These are phyloP conservation scores for Brachionichthys hirsutus DNA, from an alignment of 2,113 vertebrate species.

Conservation along the genomic window DNA sequence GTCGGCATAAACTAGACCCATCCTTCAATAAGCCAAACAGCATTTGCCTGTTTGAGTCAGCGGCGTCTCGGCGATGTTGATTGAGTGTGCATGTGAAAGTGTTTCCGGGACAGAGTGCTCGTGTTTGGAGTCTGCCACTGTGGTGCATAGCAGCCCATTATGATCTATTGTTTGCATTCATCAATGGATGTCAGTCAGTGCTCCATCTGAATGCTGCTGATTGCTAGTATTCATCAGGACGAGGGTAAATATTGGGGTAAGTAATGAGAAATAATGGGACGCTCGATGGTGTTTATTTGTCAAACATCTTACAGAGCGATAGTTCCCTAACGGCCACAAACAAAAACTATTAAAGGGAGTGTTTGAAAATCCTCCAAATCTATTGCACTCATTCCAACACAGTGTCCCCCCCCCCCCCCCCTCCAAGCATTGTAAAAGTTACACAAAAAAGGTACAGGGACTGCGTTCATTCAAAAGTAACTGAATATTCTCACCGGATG, in stretches of 20 bases:
- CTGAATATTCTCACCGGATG: slow-evolving; percentile 9
- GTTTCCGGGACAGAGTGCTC: slow-evolving; percentile 34
- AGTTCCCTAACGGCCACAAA: slow-evolving; percentile 39
- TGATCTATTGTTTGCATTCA: slow-evolving; percentile 65
- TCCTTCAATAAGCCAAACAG: slow-evolving; percentile 30
- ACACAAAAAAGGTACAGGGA: too few species aligned
- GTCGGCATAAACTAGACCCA: slow-evolving; percentile 20
- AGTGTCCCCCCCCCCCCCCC: too few species aligned
- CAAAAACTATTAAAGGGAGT: slow-evolving; percentile 28
- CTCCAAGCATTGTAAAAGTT: too few species aligned
- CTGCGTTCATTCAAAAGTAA: not conserved
- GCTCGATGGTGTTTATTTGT: slow-evolving; percentile 47
- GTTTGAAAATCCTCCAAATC: slow-evolving; percentile 18
- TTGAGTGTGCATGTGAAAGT: slow-evolving; percentile 30
- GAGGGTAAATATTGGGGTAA: slow-evolving; percentile 60
- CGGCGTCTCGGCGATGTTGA: slow-evolving; percentile 33
- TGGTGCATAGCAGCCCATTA: slow-evolving; percentile 61
- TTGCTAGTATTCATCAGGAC: slow-evolving; percentile 68
- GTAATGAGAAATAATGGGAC: slow-evolving; percentile 67
- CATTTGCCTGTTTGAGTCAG: slow-evolving; percentile 33
- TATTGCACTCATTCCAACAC: slow-evolving; percentile 14
- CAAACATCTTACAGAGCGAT: slow-evolving; percentile 44
- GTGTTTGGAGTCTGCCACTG: slow-evolving; percentile 40
- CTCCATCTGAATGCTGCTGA: slow-evolving; percentile 56
- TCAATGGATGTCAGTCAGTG: slow-evolving; percentile 69